Percentiles rank a stretch among this genome's conserved stretches.
Evolutionary conservation across 2,797 vertebrate genomes (phyloP).

Genomic region (Peromyscus aztecus): DNA sequence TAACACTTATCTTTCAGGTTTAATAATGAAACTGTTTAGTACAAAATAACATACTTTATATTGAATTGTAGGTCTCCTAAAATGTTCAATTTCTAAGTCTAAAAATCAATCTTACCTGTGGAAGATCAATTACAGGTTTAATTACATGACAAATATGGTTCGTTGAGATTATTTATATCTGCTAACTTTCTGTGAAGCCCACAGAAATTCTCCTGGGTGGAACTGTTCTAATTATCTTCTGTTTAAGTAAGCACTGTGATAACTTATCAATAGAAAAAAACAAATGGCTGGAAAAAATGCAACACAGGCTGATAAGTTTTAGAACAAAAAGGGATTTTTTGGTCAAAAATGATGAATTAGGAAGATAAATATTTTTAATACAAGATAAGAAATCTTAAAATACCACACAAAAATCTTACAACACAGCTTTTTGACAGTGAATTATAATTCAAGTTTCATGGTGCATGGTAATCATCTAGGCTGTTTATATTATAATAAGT

Average conservation of each 20-base stretch:
- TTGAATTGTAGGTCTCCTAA: neutral
- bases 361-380: neutral
- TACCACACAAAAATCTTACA: neutral
- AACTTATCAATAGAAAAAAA: neutral
- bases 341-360: neutral
- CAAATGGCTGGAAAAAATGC: neutral
- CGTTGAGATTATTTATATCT: slow-evolving; percentile 11
- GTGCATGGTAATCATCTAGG: neutral
- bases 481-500: neutral
- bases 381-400: neutral
- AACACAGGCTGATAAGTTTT: neutral
- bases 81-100: neutral
- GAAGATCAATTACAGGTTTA: neutral
- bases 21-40: neutral
- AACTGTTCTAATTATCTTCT: neutral
- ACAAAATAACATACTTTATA: neutral
- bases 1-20: neutral
- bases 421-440: neutral
- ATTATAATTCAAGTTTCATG: neutral
- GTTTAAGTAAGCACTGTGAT: neutral
- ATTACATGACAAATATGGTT: neutral
- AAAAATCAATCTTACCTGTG: slow-evolving; percentile 6
- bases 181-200: neutral
- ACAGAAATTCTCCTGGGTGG: neutral
- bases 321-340: neutral